Evolutionary conservation across 2,113 vertebrate species (phyloP), one percentile per base, ranked within the genome.

Genomic region (Propithecus coquereli): DNA sequence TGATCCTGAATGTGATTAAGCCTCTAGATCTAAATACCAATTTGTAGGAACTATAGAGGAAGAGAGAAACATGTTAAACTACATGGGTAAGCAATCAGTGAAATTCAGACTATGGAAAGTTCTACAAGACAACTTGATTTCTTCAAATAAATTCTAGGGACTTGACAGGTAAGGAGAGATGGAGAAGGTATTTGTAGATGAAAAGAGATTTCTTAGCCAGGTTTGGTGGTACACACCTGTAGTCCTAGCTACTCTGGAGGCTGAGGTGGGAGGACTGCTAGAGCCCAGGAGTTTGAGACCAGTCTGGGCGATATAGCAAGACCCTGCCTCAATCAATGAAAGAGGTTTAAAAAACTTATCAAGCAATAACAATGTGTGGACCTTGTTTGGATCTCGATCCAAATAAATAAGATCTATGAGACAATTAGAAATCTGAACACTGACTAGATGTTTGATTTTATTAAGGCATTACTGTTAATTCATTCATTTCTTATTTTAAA

Each of bases 371-470:
- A 76, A 76, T 23, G 20, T 52, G 3, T 92, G 30, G 23, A 85
- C 74, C 54, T 95, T 92, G 25, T 68, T 95, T 85, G 83, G n/a
- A 89, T 95, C 43, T 63, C 79, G 40, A 70, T 59, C 37, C 77
- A 91, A 84, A 95, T n/a, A 63, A 91, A 54, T 84, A 87, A 95
- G 88, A 87, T 79, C 30, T 20, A 77, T 80, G 47, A 91, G 34
- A 92, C 37, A 25, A 81, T 5, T 81, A 18, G 57, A 81, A 66
- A 87, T 63, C 52, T 80, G 57, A 95, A 85, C 0, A 66, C 76
- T 85, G 18, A 79, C n/a, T 81, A 43, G 80, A 59, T 23, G 87
- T 74, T 45, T 87, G 40, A 68, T 71, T 40, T 71, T 91, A 87
- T 66, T 87, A 82, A 65, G 45, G 43, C n/a, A 94, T 61, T 89